These are phyloP conservation scores for Caenorhabditis panamensis DNA, from an alignment of 2,888 invertebrate genomes.

Conservation along the genomic window DNA sequence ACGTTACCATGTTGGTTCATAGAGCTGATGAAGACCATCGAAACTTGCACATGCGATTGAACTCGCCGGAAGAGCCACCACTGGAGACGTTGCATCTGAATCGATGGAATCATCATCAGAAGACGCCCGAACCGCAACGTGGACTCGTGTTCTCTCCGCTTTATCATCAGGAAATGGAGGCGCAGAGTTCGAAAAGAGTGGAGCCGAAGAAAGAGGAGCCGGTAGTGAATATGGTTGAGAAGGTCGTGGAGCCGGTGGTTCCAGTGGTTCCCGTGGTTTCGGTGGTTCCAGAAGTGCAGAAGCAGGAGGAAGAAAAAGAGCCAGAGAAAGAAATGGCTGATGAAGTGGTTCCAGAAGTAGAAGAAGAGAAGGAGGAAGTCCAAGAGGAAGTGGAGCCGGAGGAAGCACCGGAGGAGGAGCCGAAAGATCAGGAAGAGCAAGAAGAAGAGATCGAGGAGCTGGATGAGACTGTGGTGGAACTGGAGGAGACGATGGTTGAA, in stretches of 20 bases:
- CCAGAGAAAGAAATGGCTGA: background rate
- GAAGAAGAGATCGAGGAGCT: background rate
- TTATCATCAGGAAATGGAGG: background rate
- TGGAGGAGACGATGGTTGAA: conserved; percentile 7
- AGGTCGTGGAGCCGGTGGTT: too few species aligned
- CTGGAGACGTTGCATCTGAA: conserved; percentile 15
- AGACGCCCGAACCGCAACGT: background rate
- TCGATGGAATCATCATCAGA: conserved; percentile 5
- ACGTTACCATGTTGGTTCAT: conserved; percentile 5
- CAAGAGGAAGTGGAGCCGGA: background rate
- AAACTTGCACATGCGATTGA: conserved; percentile 11
- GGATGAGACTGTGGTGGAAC: background rate
- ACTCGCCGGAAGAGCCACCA: conserved; percentile 17
- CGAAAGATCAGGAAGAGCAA: background rate
- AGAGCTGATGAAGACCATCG: conserved; percentile 4
- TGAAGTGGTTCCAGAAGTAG: background rate
- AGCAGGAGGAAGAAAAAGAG: too few species aligned
- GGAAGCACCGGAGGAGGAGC: too few species aligned
- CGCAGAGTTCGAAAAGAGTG: background rate
- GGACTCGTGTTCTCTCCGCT: conserved; percentile 14
- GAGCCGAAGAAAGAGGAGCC: too few species aligned
- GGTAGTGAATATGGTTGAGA: too few species aligned
- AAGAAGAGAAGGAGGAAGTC: background rate
- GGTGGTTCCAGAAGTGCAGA: too few species aligned
- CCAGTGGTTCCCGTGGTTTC: too few species aligned